Conservation (phyloP, 2,888 invertebrate genomes). For the Tipula vernalis region DNA sequence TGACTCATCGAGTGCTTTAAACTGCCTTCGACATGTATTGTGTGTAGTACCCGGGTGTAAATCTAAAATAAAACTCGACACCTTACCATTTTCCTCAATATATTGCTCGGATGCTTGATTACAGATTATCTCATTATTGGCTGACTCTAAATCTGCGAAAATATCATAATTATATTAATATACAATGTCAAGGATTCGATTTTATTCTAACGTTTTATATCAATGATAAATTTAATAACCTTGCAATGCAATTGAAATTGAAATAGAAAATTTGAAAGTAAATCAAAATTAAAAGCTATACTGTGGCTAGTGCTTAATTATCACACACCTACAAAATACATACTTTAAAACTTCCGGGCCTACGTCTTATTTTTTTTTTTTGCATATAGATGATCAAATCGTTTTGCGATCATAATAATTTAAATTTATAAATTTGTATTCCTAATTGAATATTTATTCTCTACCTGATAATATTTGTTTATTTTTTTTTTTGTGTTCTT, state of each 20-base stretch:
- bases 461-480: neutral
- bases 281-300: neutral
- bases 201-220: neutral
- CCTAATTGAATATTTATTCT: neutral
- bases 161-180: neutral
- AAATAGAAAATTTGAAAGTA: neutral
- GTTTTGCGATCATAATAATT: neutral
- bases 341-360: neutral
- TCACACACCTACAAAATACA: neutral
- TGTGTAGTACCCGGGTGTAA: constrained; percentile 26
- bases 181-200: neutral
- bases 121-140: constrained; percentile 26
- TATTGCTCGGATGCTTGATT: constrained; percentile 30
- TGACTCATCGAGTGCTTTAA: constrained; percentile 28
- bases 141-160: neutral
- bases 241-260: neutral
- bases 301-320: neutral
- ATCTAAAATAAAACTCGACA: constrained; percentile 34
- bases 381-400: neutral
- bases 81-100: constrained; percentile 32
- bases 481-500: neutral
- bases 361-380: neutral
- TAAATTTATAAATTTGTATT: neutral
- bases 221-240: neutral
- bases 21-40: constrained; percentile 28